phyloP scores from a whole-genome alignment of 2,113 vertebrate species.

The Sylvietta virens region DNA sequence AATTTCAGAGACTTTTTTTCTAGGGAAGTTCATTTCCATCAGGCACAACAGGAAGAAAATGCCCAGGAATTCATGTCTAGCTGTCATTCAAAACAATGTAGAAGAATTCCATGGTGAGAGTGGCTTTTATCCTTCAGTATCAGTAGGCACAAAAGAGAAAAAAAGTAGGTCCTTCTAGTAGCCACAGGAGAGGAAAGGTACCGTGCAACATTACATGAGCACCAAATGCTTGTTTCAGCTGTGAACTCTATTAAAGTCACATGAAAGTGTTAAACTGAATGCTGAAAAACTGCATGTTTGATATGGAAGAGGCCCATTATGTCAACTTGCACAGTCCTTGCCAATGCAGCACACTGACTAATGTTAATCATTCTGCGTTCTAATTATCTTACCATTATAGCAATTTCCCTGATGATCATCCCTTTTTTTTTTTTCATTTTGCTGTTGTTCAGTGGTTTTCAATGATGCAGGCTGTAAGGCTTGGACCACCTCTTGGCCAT shows the following conservation, averaged over 20 bases:
- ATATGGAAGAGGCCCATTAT: slow-evolving; percentile 27
- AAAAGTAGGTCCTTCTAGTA: neutral
- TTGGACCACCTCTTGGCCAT: slow-evolving; percentile 14
- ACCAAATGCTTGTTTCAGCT: neutral
- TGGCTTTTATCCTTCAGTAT: neutral
- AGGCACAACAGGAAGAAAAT: neutral
- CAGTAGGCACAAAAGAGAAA: neutral
- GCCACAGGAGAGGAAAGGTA: neutral
- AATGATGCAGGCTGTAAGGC: neutral
- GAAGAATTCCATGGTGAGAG: neutral
- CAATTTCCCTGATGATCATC: slow-evolving; percentile 47
- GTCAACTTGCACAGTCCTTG: slow-evolving; percentile 30
- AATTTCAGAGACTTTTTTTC: neutral
- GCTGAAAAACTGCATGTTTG: neutral
- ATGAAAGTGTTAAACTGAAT: neutral
- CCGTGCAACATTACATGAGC: fast-evolving
- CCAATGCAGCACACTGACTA: slow-evolving; percentile 33
- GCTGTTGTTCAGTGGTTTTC: slow-evolving; percentile 39
- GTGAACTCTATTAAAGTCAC: neutral
- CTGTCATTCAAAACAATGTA: neutral
- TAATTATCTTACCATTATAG: slow-evolving; percentile 61
- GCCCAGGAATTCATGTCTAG: neutral
- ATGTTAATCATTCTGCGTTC: slow-evolving; percentile 31
- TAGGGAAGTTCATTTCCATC: neutral
- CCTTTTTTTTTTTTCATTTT: neutral